These are phyloP conservation scores for Cyanistes caeruleus DNA, from an alignment of 2,113 vertebrate genomes.

Conservation along the genomic window DNA sequence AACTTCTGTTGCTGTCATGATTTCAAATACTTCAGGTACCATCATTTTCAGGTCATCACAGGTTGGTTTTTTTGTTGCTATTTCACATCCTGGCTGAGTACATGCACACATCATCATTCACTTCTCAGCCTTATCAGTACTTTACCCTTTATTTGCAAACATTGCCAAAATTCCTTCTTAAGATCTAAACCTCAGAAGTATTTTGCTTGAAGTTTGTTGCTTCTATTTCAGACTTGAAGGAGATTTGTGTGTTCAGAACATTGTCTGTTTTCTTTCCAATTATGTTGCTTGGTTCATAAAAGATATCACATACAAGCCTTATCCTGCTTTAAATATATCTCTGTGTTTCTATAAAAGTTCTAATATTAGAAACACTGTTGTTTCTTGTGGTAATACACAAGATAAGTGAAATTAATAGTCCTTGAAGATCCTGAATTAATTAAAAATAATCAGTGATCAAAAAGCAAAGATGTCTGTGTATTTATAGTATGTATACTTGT, in stretches of 20 bases:
- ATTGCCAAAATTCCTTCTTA: neutral
- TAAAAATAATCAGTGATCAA: neutral
- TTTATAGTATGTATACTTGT: neutral
- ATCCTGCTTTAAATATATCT: neutral
- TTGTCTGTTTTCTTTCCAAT: neutral
- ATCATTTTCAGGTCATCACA: neutral
- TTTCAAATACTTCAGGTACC: neutral
- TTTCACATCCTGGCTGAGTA: neutral
- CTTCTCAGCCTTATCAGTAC: neutral
- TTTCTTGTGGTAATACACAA: neutral
- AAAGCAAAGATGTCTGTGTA: neutral
- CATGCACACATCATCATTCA: neutral
- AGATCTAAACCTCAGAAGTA: neutral
- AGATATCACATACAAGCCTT: neutral
- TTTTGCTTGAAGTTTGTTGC: neutral
- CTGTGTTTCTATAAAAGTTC: neutral
- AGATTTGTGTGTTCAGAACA: neutral
- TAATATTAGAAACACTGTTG: neutral
- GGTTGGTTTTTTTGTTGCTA: neutral
- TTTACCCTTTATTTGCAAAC: neutral
- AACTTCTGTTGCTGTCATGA: neutral
- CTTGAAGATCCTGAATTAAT: neutral
- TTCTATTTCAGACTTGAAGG: neutral
- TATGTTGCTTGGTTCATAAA: neutral
- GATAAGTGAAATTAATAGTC: neutral